Evolutionary conservation across 2,797 vertebrate species (phyloP).

Genomic region (Hozukius guyotensis): DNA sequence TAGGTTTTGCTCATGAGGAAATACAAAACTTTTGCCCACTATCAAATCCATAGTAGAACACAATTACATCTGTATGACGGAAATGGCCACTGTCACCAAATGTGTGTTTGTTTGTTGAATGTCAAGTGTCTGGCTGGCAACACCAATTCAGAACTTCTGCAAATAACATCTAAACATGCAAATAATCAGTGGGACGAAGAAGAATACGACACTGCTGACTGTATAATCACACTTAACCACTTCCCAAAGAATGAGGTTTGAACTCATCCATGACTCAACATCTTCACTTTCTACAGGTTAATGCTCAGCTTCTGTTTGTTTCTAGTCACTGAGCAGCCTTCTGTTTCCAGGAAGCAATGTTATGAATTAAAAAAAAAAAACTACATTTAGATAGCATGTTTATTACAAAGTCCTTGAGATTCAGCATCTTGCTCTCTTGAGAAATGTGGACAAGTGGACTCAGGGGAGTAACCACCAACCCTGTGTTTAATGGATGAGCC

Average conservation of each 20-base stretch:
- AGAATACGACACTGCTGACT: neutral
- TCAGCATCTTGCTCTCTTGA: neutral
- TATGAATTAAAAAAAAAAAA: neutral
- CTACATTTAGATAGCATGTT: neutral
- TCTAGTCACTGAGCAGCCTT: neutral
- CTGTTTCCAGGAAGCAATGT: neutral
- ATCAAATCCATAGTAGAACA: neutral
- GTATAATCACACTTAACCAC: neutral
- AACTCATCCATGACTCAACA: neutral
- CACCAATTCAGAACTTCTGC: neutral
- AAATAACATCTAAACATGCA: neutral
- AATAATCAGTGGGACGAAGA: neutral
- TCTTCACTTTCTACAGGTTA: neutral
- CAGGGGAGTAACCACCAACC: neutral
- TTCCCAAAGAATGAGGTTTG: neutral
- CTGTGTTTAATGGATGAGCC: neutral
- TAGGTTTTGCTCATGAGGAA: neutral
- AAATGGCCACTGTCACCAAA: neutral
- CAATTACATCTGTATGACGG: neutral
- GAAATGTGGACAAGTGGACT: neutral
- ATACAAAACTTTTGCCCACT: neutral
- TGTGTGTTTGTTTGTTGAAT: neutral
- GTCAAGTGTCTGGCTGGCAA: neutral
- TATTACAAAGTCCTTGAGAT: neutral
- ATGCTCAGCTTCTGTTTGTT: neutral